Evolutionary conservation across 2,888 invertebrate genomes (phyloP), one percentile per base, ranked within the genome.

Genomic region (Pachymerium ferrugineum): DNA sequence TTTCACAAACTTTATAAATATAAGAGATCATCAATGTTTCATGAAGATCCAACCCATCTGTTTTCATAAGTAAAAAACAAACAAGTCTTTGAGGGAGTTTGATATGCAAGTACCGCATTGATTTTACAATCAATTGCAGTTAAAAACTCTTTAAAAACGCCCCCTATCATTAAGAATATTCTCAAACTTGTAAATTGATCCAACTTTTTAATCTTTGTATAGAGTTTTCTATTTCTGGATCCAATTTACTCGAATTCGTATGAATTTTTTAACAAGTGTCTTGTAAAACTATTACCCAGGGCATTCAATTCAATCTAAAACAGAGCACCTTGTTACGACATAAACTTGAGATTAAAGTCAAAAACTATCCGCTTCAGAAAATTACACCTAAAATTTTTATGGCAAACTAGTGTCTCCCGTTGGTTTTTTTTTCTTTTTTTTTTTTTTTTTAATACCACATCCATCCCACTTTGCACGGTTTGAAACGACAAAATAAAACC

Each of bases 401-500:
- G 6, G 22, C 47, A 54, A 54, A 16, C 47, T 54, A 0, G 47
- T 19, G 22, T 54, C 47, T 54, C 47, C 47, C 42, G 19, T 22
- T 22, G 6, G 10, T 16, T 22, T n/a, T 47, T 47, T 47, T 54
- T 54, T 54, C 22, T 54, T 54, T 54, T 54, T 22, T n/a, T 47
- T 47, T 47, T 54, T 54, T 54, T 54, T 54, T 54, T 54, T 54
- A 54, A 54, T 54, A 54, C 16, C 19, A 54, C 47, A 54, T 54
- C 47, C 47, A 54, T 54, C 47, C 47, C 47, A 54, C 47, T 54
- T 54, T 54, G 47, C 47, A 54, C 47, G 47, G 22, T 16, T 54
- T 54, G 19, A 54, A 54, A 54, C 47, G 47, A 54, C 47, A 54
- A 54, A 54, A 54, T 54, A 54, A 54, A 54, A 54, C 22, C 47